These are phyloP conservation scores for Gisinianus flammeolus DNA, from an alignment of 2,888 invertebrate species.

Conservation along the genomic window DNA sequence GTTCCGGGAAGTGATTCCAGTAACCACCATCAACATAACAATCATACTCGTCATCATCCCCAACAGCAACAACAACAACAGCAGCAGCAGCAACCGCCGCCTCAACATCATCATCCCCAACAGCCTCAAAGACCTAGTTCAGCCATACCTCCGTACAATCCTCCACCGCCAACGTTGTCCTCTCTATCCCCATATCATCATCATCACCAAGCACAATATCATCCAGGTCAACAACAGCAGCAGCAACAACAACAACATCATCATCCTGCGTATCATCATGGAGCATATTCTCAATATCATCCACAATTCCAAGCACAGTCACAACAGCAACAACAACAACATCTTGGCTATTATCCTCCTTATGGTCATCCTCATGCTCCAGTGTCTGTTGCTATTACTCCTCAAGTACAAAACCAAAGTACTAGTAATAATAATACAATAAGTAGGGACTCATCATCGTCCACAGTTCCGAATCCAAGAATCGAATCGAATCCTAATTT, in stretches of 20 bases:
- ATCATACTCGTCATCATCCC: background rate
- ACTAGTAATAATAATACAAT: background rate
- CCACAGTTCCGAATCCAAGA: background rate
- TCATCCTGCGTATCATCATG: constrained; percentile 45
- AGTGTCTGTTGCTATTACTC: constrained; percentile 17
- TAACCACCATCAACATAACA: background rate
- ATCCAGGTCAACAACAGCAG: constrained; percentile 26
- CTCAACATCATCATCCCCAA: constrained; percentile 54
- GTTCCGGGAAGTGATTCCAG: background rate
- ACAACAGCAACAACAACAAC: constrained; percentile 32
- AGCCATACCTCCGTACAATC: constrained; percentile 57
- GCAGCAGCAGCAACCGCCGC: constrained; percentile 48
- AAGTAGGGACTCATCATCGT: constrained; percentile 31
- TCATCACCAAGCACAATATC: constrained; percentile 22
- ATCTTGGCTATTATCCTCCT: constrained; percentile 33
- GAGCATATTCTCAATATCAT: constrained; percentile 37
- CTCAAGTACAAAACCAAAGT: constrained; percentile 26
- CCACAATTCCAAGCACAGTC: constrained; percentile 39
- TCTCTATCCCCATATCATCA: constrained; percentile 30
- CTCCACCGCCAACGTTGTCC: constrained; percentile 44
- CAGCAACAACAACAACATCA: constrained; percentile 41
- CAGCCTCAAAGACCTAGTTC: constrained; percentile 58
- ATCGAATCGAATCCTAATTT: background rate
- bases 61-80: constrained; percentile 15
- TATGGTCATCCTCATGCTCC: constrained; percentile 37